Evolutionary conservation across 2,888 invertebrate species (phyloP), one percentile per base, ranked within the genome.

Genomic region (Drosophila percnosoma): DNA sequence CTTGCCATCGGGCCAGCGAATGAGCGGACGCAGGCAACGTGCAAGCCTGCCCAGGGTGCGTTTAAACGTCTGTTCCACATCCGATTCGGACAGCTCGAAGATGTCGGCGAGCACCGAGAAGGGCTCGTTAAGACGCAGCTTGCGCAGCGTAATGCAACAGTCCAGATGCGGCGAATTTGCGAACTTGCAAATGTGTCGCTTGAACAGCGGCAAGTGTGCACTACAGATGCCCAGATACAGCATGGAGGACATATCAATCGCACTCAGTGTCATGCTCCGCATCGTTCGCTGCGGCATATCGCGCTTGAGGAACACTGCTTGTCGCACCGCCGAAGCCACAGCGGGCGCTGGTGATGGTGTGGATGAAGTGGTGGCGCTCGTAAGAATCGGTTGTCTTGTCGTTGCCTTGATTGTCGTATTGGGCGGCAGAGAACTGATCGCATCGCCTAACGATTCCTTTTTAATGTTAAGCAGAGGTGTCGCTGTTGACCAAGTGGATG

Each of bases 1-100:
- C 48, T 92, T 92, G 6, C 89, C 89, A 38, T 92, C 92, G 0
- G 93, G 91, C 93, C 93, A 93, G 51, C 92, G 86, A 11, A 93
- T 91, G 0, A 93, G 78, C 57, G 86, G 88, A 40, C 92, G 91
- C 68, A 93, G 72, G 60, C 91, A 92, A 53, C 92, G 91, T 3
- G 92, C 84, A 57, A 93, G 70, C 51, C 90, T 90, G 0, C 87
- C 80, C 0, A 93, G 71, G 0, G 91, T 92, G 0, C 87, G 86
- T 24, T 89, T 89, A 55, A 92, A 92, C 4, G 90, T 88, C 13
- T 90, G 87, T 52, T 92, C 91, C 3, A 89, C 87, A 63, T 93
- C 93, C 15, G 64, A 55, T 55, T 92, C 92, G 24, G 72, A 84
- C 36, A 92, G 76, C 62, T 93, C 93, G 73, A 93, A 93, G 61